Base-by-base conservation (phyloP, 92 coral and sea anemone genomes). In the Siderastrea siderea region DNA sequence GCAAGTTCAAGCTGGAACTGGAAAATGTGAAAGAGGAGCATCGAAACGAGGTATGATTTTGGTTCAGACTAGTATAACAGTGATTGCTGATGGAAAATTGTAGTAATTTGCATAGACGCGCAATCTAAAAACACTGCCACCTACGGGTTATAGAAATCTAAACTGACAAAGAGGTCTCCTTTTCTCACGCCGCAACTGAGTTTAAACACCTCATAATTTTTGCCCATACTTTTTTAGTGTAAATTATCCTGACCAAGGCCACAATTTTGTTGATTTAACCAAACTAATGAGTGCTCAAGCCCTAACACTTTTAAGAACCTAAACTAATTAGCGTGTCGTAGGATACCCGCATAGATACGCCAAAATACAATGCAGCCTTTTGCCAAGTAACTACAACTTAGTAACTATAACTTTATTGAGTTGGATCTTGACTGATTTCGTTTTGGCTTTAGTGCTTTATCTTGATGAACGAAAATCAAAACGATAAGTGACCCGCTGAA, bases 1-100 rank as follows among this genome's bases (percentile, higher is more conserved):
- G 98, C 53, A 90, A 96, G 87, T 98, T 98, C 90, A 96, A 96
- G 73, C 77, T 80, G 71, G 99, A 98, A 74, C 75, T 98, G 70
- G 99, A 98, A 75, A 89, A 93, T 49, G 85, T 98, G 5, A 94
- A 96, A 48, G 99, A 95, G 64, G 96, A 95, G 78, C 98, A 98
- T 78, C 89, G 98, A 76, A 93, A 90, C 47, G 99, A 98, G 98
- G 99, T 95, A 86, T 47, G 93, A 70, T 47, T 82, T 69, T 68
- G 74, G 77, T 68, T 68, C 54, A 80, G 8, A 59, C n/a, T 77
- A 8, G 17, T n/a, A 13, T 65, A 45, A 65, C 45, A 55, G 64
- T 71, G 55, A 58, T 59, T 57, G 69, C 44, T 44, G 85, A 6
- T 52, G 14, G 43, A n/a, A 61, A 62, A 48, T 57, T 71, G 26